Base-by-base conservation (phyloP, 37 sponge, comb jelly and placozoan genomes). In the Aplysina aerophoba region DNA sequence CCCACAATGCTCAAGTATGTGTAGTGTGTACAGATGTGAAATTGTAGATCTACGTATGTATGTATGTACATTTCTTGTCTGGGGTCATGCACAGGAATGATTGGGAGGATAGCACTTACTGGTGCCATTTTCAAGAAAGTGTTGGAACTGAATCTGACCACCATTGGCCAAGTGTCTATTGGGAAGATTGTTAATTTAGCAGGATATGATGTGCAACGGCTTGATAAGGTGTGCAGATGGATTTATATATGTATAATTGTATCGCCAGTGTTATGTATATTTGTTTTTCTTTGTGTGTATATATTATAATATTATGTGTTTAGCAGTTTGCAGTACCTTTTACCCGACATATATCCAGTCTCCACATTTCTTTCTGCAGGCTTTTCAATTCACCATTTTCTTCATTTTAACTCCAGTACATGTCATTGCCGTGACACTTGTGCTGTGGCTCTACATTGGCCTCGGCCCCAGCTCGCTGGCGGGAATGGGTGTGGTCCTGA, bases 101-200 rank as follows among this genome's bases (percentile, higher is more conserved):
- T 75, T 19, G 44, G 50, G 1, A 31, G 78, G 38, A 75, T 75
- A 53, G 54, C 54, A 75, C 24, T 12, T 19, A 75, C 78, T 53
- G 78, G 78, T 22, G 37, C 78, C 37, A 75, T 75, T 24, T 75
- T 36, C 54, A 40, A 41, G 54, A 75, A 94, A 91, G 30, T 88
- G 14, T 69, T 94, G 12, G 37, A 14, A 22, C 69, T 94, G 40
- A 88, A 81, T 86, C 89, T 88, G 57, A 67, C 56, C 13, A 84
- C 89, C 28, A 59, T 94, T 28, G 81, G 84, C 22, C 30, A 80
- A 73, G 33, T 88, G 3, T 73, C 94, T 40, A 83, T 66, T 56
- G 94, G 94, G 30, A 88, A 88, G 79, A 66, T 94, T 15, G 73
- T 94, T 35, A 94, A 94, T 67, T 84, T 94, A 5, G 91, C 89